These are phyloP conservation scores for Xiphophorus hellerii DNA, from an alignment of 2,113 vertebrate genomes.

Conservation along the genomic window DNA sequence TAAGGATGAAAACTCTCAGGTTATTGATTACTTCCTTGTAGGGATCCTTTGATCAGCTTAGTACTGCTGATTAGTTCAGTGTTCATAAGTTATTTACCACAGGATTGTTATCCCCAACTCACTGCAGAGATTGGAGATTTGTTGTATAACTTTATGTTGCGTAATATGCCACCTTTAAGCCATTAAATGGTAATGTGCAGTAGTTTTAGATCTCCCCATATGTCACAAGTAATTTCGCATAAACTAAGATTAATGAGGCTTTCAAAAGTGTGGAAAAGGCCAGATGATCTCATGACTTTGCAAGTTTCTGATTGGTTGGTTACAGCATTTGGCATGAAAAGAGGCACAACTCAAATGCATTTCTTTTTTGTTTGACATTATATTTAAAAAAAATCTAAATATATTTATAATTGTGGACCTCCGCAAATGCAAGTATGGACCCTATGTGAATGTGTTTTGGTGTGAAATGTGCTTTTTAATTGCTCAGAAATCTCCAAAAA, in stretches of 20 bases:
- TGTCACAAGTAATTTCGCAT: neutral
- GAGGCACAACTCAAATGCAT: no score
- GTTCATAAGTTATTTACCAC: no score
- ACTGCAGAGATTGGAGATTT: neutral
- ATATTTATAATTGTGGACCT: no score
- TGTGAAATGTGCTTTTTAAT: no score
- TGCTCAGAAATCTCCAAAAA: no score
- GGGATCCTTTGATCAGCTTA: slow-evolving; percentile 2
- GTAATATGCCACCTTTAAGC: neutral
- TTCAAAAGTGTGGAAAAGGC: neutral
- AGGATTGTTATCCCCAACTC: no score
- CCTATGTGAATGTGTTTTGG: no score
- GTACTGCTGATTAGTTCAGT: slow-evolving; percentile 7
- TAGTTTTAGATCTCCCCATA: neutral
- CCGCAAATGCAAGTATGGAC: no score
- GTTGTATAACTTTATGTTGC: neutral
- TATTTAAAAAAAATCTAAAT: no score
- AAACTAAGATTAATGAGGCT: neutral
- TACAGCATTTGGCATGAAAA: no score
- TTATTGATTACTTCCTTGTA: slow-evolving; percentile 30
- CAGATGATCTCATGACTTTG: neutral
- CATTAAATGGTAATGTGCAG: neutral
- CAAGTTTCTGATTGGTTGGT: neutral
- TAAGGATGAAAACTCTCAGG: slow-evolving; percentile 5
- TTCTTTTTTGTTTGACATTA: no score